A percentile compares a stretch with the other conserved stretches of the same genome.
Evolutionary conservation across 2,888 invertebrate genomes (phyloP).

Genomic region (Agrochola lota): DNA sequence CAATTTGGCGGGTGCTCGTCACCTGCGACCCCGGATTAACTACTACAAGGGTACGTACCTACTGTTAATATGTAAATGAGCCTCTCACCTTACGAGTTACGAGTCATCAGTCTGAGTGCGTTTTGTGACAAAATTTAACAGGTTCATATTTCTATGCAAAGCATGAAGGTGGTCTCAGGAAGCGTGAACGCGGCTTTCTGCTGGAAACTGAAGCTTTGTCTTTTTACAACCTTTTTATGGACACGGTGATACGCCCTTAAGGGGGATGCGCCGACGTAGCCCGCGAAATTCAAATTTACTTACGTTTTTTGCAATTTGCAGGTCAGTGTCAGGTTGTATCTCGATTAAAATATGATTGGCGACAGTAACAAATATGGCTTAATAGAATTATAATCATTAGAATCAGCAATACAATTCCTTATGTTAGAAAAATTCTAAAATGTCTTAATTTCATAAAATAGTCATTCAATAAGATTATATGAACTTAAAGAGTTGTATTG

Average conservation of each 20-base stretch:
- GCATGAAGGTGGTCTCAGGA: slow-evolving; percentile 42
- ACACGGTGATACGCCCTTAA: slow-evolving; percentile 45
- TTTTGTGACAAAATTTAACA: slow-evolving; percentile 67
- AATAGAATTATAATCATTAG: too few species aligned
- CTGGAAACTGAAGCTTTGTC: slow-evolving; percentile 46
- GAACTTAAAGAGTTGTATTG: too few species aligned
- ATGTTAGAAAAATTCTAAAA: too few species aligned
- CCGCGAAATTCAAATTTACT: too few species aligned
- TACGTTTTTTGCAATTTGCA: too few species aligned
- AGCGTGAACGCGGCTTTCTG: slow-evolving; percentile 36
- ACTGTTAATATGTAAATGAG: slow-evolving; percentile 75
- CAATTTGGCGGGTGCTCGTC: slow-evolving; percentile 72
- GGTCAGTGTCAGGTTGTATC: too few species aligned
- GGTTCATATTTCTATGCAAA: slow-evolving; percentile 65
- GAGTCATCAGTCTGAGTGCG: slow-evolving; percentile 62
- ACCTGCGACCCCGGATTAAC: slow-evolving; percentile 73
- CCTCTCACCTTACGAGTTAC: slow-evolving; percentile 61
- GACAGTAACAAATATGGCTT: too few species aligned
- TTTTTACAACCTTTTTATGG: slow-evolving; percentile 61
- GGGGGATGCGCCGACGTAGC: not conserved
- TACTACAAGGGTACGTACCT: slow-evolving; percentile 59
- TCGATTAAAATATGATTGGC: too few species aligned
- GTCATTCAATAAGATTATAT: too few species aligned
- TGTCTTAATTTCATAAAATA: too few species aligned
- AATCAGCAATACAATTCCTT: too few species aligned